A percentile compares a stretch with the other conserved stretches of the same genome.
Conservation (phyloP, 2,888 invertebrate species). For the Thymelicus lineola region DNA sequence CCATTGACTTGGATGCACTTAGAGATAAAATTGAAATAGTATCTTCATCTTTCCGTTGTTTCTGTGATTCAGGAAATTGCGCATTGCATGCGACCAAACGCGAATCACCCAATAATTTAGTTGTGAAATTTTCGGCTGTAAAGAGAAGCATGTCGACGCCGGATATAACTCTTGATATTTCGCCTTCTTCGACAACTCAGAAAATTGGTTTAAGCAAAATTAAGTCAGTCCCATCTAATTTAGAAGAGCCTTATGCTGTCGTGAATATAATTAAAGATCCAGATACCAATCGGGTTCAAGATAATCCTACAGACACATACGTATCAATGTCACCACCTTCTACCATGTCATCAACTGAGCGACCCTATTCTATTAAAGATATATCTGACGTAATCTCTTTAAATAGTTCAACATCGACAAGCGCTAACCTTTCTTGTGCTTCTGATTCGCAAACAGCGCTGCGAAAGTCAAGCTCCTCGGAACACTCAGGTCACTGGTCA, state of each 20-base stretch:
- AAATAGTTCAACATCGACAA: constrained; percentile 66
- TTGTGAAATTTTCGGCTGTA: constrained; percentile 76
- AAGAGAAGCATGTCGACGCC: constrained; percentile 80
- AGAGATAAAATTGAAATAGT: constrained; percentile 61
- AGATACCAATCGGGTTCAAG: constrained; percentile 51
- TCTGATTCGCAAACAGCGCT: constrained; percentile 69
- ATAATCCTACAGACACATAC: constrained; percentile 45
- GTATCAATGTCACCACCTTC: constrained; percentile 67
- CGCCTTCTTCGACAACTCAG: constrained; percentile 64
- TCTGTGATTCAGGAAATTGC: constrained; percentile 72
- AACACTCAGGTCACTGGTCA: constrained; percentile 79
- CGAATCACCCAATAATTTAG: constrained; percentile 59
- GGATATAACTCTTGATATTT: constrained; percentile 68
- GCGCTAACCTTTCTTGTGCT: constrained; percentile 67
- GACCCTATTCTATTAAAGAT: constrained; percentile 76
- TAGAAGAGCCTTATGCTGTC: constrained; percentile 74
- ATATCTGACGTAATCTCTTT: constrained; percentile 75
- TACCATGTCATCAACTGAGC: constrained; percentile 59
- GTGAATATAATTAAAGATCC: constrained; percentile 64
- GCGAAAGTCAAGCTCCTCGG: constrained; percentile 76
- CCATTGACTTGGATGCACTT: constrained; percentile 64
- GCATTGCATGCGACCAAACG: constrained; percentile 67
- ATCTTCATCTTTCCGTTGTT: constrained; percentile 74
- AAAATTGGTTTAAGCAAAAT: constrained; percentile 63
- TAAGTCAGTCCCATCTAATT: constrained; percentile 67